Conservation (phyloP, 2,797 vertebrate species). For the Siniperca scherzeri region DNA sequence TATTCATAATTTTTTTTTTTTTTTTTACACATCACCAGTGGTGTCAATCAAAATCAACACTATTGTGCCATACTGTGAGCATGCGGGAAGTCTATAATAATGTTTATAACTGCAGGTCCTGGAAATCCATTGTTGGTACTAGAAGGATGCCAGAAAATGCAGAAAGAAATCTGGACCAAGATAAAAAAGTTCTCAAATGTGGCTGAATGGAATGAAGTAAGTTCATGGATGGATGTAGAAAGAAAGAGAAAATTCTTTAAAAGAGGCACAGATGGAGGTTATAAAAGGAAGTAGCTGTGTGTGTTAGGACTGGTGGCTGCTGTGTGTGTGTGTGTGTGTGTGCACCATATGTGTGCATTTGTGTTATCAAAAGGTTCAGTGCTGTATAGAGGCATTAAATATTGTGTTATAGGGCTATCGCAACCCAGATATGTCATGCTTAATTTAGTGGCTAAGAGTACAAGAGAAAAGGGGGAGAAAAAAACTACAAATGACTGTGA, state of each 20-base stretch:
- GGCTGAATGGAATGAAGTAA: conserved; percentile 43
- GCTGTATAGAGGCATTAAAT: conserved; percentile 65
- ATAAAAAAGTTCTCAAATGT: conserved; percentile 38
- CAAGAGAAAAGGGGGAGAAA: conserved; percentile 56
- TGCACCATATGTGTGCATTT: conserved; percentile 45
- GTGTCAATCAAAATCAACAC: conserved; percentile 83
- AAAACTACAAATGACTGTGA: conserved; percentile 68
- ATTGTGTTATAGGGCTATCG: conserved; percentile 75
- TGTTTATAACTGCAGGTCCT: conserved; percentile 66
- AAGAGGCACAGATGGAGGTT: conserved; percentile 51
- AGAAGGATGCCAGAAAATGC: conserved; percentile 53
- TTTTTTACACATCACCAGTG: conserved; percentile 70
- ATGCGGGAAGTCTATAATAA: conserved; percentile 48
- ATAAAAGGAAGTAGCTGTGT: conserved; percentile 48
- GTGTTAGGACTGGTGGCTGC: not conserved
- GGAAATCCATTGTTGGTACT: conserved; percentile 65
- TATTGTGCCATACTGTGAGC: conserved; percentile 53
- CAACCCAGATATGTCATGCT: conserved; percentile 85
- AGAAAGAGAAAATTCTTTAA: conserved; percentile 43
- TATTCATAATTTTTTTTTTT: conserved; percentile 76
- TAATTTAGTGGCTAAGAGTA: conserved; percentile 83
- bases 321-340: conserved; percentile 10
- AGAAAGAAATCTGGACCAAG: conserved; percentile 48
- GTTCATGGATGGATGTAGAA: conserved; percentile 43
- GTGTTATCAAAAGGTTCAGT: conserved; percentile 65